These are phyloP conservation scores for Melopsittacus undulatus DNA, from an alignment of 2,797 vertebrate genomes.

Conservation along the genomic window DNA sequence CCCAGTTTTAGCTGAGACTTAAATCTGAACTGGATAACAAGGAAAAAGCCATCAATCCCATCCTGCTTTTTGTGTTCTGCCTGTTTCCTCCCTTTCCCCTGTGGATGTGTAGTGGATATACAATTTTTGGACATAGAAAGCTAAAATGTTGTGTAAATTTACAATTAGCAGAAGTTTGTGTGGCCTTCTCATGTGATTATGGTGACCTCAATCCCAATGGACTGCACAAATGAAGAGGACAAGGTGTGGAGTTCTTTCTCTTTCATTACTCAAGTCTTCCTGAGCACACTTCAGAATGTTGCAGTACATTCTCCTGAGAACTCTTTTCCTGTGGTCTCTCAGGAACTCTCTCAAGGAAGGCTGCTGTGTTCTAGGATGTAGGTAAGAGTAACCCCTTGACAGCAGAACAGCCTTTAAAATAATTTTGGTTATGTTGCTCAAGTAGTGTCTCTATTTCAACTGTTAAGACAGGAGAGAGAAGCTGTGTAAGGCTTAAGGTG, in stretches of 20 bases:
- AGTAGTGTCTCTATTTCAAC: not conserved
- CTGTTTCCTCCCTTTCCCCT: not conserved
- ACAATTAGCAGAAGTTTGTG: accelerated
- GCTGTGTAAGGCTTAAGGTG: not conserved
- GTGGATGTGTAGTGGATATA: not conserved
- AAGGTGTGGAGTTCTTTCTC: not conserved
- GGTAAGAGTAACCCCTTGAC: not conserved
- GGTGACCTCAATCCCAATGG: not conserved
- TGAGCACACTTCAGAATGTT: not conserved
- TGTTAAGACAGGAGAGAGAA: not conserved
- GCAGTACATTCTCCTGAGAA: not conserved
- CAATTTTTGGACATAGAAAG: accelerated
- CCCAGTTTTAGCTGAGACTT: not conserved
- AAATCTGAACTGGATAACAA: not conserved
- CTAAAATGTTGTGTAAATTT: not conserved
- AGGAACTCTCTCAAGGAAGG: not conserved
- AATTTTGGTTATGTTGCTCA: not conserved
- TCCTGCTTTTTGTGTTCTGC: not conserved
- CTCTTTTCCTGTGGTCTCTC: not conserved
- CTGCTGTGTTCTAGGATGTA: not conserved
- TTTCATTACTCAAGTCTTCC: not conserved
- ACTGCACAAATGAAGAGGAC: not conserved
- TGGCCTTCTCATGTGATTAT: not conserved
- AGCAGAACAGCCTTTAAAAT: not conserved
- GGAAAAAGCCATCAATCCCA: not conserved